Evolutionary conservation across 2,113 vertebrate genomes (phyloP), one percentile per base, ranked within the genome.

Genomic region (Psilopsiagon aurifrons): DNA sequence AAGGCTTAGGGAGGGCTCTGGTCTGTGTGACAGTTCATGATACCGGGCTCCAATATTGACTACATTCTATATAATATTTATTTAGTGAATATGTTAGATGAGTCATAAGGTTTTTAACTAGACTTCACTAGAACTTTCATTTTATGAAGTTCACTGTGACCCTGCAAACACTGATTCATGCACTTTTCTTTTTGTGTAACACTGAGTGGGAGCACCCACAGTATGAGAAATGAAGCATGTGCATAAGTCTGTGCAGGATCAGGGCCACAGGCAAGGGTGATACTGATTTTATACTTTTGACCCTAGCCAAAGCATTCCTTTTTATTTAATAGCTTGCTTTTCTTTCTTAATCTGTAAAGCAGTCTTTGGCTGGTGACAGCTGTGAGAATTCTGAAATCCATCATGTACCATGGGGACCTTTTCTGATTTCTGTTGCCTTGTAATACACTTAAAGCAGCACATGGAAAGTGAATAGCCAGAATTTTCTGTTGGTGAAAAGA

Each of bases 401-500:
- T 78, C 51, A 49, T 6, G 47, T 60, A 92, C 86, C 76, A 73
- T 17, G 35, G 95, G 88, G 95, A 88, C 73, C 83, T 81, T 35
- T 92, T 94, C 83, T 86, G 60, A 88, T 95, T 94, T 91, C 73
- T 96, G 35, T 88, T 90, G 57, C 80, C 86, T 96, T 89, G 92
- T 79, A 94, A 94, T 20, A 11, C 47, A 79, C 77, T 96, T 92
- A 94, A 28, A 88, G 84, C 33, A 86, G 82, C 90, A 95, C 90
- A 91, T 82, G 86, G 83, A 79, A 94, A 89, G 80, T 29, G 41
- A 88, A 91, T 68, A 93, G 66, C 14, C 83, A 92, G 69, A 86
- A 92, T 90, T 92, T 95, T 96, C 94, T 97, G 95, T 66, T 92
- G 86, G n/a, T 95, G 95, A 96, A 93, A 94, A 94, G 77, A 97